A percentile compares a stretch with the other conserved stretches of the same genome.
These are phyloP conservation scores for Drosophila meridiana DNA, from an alignment of 2,888 invertebrate genomes.

Conservation along the genomic window DNA sequence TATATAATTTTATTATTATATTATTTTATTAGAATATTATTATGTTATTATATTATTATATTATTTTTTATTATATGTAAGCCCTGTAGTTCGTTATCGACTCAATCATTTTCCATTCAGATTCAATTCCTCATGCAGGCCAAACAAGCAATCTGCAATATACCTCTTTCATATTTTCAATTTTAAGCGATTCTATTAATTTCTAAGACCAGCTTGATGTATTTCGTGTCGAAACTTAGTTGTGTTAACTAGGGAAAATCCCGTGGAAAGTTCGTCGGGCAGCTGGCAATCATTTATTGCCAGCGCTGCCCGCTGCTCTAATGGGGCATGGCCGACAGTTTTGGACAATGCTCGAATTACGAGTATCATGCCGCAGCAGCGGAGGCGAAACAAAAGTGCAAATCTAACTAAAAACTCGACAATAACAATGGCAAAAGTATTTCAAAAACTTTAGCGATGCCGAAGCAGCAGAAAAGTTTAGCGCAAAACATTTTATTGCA, in stretches of 20 bases:
- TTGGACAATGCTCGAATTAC: conserved; percentile 49
- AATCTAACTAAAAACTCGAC: conserved; percentile 73
- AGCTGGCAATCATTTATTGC: conserved; percentile 63
- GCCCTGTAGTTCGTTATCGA: too few species aligned
- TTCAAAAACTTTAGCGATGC: conserved; percentile 57
- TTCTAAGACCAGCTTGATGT: conserved; percentile 10
- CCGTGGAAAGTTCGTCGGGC: conserved; percentile 47
- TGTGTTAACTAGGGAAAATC: conserved; percentile 24
- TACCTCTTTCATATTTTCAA: conserved; percentile 1
- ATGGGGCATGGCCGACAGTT: conserved; percentile 61
- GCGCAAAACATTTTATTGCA: conserved; percentile 78
- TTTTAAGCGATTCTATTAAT: conserved; percentile 8
- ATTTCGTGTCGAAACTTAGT: conserved; percentile 31
- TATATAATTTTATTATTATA: too few species aligned
- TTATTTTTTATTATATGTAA: too few species aligned
- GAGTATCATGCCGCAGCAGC: conserved; percentile 40
- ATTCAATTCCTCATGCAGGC: accelerated
- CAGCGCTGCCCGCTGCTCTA: conserved; percentile 47
- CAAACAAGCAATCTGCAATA: neutral
- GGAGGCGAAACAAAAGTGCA: conserved; percentile 64
- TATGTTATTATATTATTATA: too few species aligned
- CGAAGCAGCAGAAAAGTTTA: conserved; percentile 64
- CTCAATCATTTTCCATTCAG: neutral
- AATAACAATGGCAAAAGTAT: conserved; percentile 65
- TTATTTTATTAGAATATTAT: too few species aligned